Base-by-base conservation (phyloP, 2,113 vertebrate species). In the Heteronetta atricapilla region DNA sequence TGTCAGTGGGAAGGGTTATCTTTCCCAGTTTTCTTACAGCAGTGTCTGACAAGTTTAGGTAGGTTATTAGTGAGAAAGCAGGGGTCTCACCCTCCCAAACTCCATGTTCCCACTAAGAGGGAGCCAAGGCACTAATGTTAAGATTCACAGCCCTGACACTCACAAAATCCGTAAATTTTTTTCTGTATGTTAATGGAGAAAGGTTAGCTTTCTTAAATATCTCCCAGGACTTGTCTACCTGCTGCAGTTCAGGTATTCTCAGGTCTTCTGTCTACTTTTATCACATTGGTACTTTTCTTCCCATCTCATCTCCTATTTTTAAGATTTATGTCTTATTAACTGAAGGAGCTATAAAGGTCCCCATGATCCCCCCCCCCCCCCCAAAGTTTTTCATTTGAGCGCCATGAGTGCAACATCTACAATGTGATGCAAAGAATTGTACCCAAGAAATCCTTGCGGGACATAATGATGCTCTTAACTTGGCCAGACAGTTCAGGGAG, bases 1-100 rank as follows among this genome's bases (percentile, higher is more conserved):
- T 81, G 82, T 53, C 40, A 82, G 62, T 89, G 90, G 90, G 77
- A 94, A 92, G 77, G n/a, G 11, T 86, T 90, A 82, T 92, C 44
- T 80, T 80, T 21, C 40, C 15, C 11, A 52, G 3, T 1, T 83
- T 74, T 89, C 69, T 69, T 88, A 92, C 77, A 94, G 8, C 58
- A 92, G 17, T 34, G 13, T 5, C n/a, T 79, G 55, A 82, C 31
- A 88, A 10, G 22, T 58, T 94, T 69, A 82, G 53, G 25, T 76
- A 46, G n/a, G 8, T 81, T 90, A 63, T 78, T 86, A 86, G 29
- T 21, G 62, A 93, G 33, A 4, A 11, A 6, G 13, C 3, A 20
- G 29, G 70, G 44, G 64, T 84, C 48, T 93, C 86, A 52, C 10
- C 44, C 14, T 69, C 36, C 26, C 58, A 50, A 76, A n/a, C 28